Evolutionary conservation across 1,140 invertebrate genomes (phyloP).

Genomic region (Saxidomus purpurata): DNA sequence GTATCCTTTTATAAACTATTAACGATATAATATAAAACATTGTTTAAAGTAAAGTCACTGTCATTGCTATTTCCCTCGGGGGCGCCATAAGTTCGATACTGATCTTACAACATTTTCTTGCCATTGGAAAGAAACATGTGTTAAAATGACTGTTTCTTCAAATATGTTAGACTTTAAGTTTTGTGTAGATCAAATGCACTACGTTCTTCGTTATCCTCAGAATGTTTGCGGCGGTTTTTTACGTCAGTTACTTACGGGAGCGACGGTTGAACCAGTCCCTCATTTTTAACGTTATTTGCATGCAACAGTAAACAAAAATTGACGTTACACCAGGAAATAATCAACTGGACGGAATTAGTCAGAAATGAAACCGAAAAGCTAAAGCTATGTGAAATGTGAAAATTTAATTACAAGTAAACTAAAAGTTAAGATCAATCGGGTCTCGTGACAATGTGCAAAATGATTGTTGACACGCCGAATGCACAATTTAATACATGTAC

Average conservation of each 20-base stretch:
- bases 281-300: background rate
- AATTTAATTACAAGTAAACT: no score
- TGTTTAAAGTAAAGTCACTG: slow-evolving; percentile 18
- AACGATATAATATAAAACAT: slow-evolving; percentile 26
- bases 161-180: background rate
- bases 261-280: background rate
- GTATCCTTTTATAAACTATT: background rate
- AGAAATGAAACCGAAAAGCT: no score
- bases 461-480: no score
- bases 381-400: no score
- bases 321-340: no score
- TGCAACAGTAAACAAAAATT: no score
- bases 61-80: background rate
- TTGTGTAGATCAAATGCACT: background rate
- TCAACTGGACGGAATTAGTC: no score
- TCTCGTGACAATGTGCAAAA: no score
- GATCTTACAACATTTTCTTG: background rate
- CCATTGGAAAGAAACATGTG: background rate
- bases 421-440: no score
- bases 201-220: background rate
- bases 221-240: background rate
- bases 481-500: no score
- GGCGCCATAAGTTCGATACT: background rate
- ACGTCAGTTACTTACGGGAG: background rate
- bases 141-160: slow-evolving; percentile 20